Percentiles rank a stretch among this genome's conserved stretches.
These are phyloP conservation scores for Megaustenia siamemsis DNA, from an alignment of 2,888 invertebrate genomes.

Conservation along the genomic window DNA sequence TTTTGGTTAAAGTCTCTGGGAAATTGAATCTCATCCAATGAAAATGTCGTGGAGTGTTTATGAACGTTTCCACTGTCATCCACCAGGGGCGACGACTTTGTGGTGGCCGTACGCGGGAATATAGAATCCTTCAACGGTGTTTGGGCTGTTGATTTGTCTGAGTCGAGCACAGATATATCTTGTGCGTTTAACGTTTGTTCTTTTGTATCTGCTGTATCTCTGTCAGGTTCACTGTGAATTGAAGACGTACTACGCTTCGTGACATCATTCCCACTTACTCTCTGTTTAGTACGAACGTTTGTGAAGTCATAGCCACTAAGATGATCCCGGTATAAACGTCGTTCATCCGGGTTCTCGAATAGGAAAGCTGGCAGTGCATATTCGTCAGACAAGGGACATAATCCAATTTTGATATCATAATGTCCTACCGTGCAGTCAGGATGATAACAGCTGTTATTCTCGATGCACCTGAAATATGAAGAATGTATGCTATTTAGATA, in stretches of 20 bases:
- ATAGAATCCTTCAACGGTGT: not conserved
- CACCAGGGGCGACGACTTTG: not conserved
- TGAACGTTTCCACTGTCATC: not conserved
- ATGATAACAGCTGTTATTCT: constrained; percentile 18
- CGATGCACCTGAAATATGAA: constrained; percentile 31
- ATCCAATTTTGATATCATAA: constrained; percentile 18
- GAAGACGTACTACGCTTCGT: not conserved
- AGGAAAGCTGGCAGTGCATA: constrained; percentile 29
- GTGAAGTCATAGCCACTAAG: constrained; percentile 23
- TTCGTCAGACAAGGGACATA: constrained; percentile 43
- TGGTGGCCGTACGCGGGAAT: not conserved
- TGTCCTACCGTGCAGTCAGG: constrained; percentile 28
- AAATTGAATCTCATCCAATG: not conserved
- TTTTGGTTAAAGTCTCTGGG: not conserved
- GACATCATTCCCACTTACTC: too few relatives aligned
- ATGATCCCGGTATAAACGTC: constrained; percentile 28
- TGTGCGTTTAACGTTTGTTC: not conserved
- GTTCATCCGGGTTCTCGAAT: constrained; percentile 19
- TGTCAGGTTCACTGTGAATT: not conserved
- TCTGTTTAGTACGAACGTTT: not conserved
- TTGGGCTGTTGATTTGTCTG: not conserved
- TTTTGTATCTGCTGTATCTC: not conserved
- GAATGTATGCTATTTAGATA: too few relatives aligned
- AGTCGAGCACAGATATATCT: not conserved
- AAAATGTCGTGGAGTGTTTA: not conserved